phyloP scores from a whole-genome alignment of 2,797 vertebrate genomes.

The Amblyraja radiata region DNA sequence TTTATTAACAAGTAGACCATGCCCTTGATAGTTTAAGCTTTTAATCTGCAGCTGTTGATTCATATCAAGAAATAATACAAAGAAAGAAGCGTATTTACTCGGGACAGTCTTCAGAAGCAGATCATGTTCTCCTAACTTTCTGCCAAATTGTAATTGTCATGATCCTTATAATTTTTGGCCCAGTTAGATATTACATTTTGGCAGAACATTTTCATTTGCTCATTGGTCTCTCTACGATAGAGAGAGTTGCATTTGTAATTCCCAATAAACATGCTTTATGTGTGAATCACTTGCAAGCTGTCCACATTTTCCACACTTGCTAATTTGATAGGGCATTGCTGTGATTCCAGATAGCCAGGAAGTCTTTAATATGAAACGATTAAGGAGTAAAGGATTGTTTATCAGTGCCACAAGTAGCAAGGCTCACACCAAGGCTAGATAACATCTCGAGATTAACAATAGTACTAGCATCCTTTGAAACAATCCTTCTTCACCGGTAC shows the following conservation, averaged over 20 bases:
- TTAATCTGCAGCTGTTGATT: neutral
- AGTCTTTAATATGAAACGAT: conserved; percentile 6
- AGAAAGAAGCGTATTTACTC: neutral
- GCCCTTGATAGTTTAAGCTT: neutral
- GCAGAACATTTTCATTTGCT: neutral
- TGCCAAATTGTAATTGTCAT: neutral
- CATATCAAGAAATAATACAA: too few relatives aligned
- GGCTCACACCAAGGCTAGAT: neutral
- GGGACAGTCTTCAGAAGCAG: neutral
- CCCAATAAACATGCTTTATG: conserved; percentile 2
- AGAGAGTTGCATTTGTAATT: neutral
- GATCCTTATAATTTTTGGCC: neutral
- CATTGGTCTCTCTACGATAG: neutral
- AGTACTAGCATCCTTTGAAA: neutral
- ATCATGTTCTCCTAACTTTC: neutral
- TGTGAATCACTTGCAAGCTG: conserved; percentile 10
- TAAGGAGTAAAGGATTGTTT: neutral
- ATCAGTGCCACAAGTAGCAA: neutral
- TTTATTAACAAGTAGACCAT: neutral
- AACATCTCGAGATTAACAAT: neutral
- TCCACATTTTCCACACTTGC: neutral
- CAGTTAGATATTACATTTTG: neutral
- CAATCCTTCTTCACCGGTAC: neutral
- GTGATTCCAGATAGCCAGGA: neutral
- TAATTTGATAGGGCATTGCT: neutral